phyloP scores from a whole-genome alignment of 2,797 vertebrate genomes.

The Acipenser oxyrinchus region DNA sequence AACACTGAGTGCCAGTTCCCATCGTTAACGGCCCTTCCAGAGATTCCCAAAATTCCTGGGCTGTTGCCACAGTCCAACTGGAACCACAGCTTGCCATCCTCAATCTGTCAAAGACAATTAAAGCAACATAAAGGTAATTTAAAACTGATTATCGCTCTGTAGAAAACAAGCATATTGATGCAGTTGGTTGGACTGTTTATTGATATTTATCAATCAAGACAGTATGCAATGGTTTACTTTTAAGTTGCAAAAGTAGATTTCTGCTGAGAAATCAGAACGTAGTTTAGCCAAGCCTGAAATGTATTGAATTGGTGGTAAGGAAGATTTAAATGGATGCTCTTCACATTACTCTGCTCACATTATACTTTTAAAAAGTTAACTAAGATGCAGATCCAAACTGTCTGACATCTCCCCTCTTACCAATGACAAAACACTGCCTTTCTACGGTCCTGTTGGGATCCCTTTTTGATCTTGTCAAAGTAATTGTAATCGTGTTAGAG shows the following conservation, averaged over 20 bases:
- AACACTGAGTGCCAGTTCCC: slow-evolving; percentile 90
- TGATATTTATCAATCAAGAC: neutral
- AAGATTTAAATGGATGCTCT: too few species aligned
- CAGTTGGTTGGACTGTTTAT: neutral
- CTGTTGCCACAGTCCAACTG: slow-evolving; percentile 76
- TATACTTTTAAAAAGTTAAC: too few species aligned
- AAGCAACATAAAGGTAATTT: neutral
- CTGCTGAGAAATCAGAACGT: slow-evolving; percentile 1
- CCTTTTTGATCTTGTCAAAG: too few species aligned
- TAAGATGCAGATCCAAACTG: too few species aligned
- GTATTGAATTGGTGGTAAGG: neutral
- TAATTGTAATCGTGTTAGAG: too few species aligned
- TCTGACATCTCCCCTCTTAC: too few species aligned
- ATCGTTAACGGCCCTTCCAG: slow-evolving; percentile 79
- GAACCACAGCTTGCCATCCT: slow-evolving; percentile 91
- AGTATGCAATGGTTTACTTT: neutral
- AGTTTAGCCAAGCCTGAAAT: neutral
- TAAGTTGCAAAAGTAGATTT: neutral
- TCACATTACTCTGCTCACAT: too few species aligned
- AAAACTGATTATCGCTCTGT: neutral
- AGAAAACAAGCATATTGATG: slow-evolving; percentile 15
- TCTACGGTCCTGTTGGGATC: too few species aligned
- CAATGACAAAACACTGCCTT: too few species aligned
- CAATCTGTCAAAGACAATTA: slow-evolving; percentile 55
- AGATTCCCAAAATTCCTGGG: slow-evolving; percentile 80